Evolutionary conservation across 2,797 vertebrate genomes (phyloP).

Genomic region (Alosa sapidissima): DNA sequence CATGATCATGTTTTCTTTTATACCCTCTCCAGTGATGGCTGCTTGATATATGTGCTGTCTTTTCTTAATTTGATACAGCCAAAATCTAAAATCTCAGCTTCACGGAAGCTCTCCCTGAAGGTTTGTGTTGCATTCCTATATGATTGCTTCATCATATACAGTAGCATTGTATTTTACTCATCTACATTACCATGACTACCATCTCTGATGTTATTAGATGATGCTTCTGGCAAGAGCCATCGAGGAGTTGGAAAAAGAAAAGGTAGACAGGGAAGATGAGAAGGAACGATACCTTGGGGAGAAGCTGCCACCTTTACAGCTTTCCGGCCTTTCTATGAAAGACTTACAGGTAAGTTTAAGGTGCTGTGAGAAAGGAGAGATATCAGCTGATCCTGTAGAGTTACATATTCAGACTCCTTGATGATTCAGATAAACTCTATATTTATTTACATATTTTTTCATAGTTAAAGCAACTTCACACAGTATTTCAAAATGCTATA

Average conservation of each 20-base stretch:
- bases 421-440: too few relatives aligned
- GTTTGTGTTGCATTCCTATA: conserved; percentile 65
- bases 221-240: conserved; percentile 92
- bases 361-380: too few relatives aligned
- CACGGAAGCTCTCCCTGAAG: conserved; percentile 94
- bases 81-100: conserved; percentile 96
- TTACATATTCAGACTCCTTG: too few relatives aligned
- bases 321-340: conserved; percentile 79
- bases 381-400: too few relatives aligned
- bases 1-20: not conserved
- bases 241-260: conserved; percentile 90
- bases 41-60: not conserved
- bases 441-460: too few relatives aligned
- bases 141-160: conserved; percentile 6
- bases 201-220: conserved; percentile 76
- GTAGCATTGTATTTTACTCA: not conserved
- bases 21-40: not conserved
- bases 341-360: conserved; percentile 83
- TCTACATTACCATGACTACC: not conserved
- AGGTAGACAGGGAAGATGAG: conserved; percentile 84
- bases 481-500: too few relatives aligned
- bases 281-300: conserved; percentile 86
- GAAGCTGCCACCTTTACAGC: conserved; percentile 77
- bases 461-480: too few relatives aligned
- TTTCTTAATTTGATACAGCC: conserved; percentile 72